Percentiles rank a stretch among this genome's conserved stretches.
These are phyloP conservation scores for Micromussa lordhowensis DNA, from an alignment of 92 coral and sea anemone species.

Conservation along the genomic window DNA sequence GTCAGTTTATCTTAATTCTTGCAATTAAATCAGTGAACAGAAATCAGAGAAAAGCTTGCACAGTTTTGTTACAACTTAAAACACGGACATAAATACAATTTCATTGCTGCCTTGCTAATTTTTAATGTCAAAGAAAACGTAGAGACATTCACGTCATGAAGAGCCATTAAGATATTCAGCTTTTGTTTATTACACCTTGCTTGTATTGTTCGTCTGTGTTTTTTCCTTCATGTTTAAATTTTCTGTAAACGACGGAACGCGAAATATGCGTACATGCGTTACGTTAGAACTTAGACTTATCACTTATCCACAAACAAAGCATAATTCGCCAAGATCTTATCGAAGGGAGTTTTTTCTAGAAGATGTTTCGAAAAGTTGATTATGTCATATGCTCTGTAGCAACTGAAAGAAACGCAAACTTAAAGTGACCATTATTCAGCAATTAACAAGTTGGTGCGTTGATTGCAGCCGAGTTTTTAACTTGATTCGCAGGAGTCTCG, in stretches of 20 bases:
- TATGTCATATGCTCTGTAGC: slow-evolving; percentile 4
- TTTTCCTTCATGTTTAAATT: slow-evolving; percentile 5
- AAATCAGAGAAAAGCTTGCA: neutral
- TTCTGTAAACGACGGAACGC: neutral
- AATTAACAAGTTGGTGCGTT: slow-evolving; percentile 44
- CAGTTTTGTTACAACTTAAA: neutral
- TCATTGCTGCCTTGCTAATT: neutral
- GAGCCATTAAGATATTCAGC: slow-evolving; percentile 33
- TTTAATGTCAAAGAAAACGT: slow-evolving; percentile 6
- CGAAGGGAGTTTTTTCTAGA: neutral
- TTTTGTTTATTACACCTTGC: slow-evolving; percentile 20
- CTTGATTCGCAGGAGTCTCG: slow-evolving; percentile 31
- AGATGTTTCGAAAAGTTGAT: slow-evolving; percentile 5
- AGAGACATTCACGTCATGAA: slow-evolving; percentile 16
- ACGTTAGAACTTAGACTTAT: neutral
- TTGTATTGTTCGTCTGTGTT: slow-evolving; percentile 35
- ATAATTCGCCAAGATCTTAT: slow-evolving; percentile 2
- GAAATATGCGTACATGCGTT: slow-evolving; percentile 2
- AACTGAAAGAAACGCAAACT: slow-evolving; percentile 25
- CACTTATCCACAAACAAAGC: slow-evolving; percentile 1
- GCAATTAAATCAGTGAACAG: slow-evolving; percentile 4
- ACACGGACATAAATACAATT: neutral
- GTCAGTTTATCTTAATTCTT: slow-evolving; percentile 12
- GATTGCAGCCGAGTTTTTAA: slow-evolving; percentile 44
- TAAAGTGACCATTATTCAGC: slow-evolving; percentile 42